These are phyloP conservation scores for Euphonia xanthogaster DNA, from an alignment of 2,797 vertebrate species.

Conservation along the genomic window DNA sequence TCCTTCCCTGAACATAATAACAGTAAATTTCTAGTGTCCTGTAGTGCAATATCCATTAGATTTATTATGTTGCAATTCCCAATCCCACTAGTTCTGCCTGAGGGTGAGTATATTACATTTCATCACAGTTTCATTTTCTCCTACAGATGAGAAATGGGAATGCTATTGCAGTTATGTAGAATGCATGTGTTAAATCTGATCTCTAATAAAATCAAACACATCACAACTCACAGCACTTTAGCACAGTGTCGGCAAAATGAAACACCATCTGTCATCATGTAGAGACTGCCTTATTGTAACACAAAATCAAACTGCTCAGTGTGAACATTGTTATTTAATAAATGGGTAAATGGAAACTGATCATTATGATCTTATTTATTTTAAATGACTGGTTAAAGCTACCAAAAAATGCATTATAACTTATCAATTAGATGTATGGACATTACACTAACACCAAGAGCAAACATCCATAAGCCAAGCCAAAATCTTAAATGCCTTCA, in stretches of 20 bases:
- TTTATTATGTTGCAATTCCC: conserved; percentile 98
- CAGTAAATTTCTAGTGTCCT: conserved; percentile 86
- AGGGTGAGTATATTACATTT: conserved; percentile 99
- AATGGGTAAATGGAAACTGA: conserved; percentile 81
- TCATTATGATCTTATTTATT: conserved; percentile 84
- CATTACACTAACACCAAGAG: conserved; percentile 36
- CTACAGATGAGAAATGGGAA: conserved; percentile 97
- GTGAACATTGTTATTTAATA: conserved; percentile 81
- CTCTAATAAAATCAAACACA: conserved; percentile 99
- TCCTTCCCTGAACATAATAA: conserved; percentile 84
- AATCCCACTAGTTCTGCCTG: conserved; percentile 95
- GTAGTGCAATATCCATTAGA: conserved; percentile 99
- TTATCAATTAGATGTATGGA: conserved; percentile 76
- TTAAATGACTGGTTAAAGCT: conserved; percentile 79
- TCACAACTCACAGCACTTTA: conserved; percentile 93
- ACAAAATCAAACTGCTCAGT: conserved; percentile 83
- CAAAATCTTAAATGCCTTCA: conserved; percentile 57
- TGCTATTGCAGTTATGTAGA: conserved; percentile 94
- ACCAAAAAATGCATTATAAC: conserved; percentile 71
- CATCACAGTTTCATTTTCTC: conserved; percentile 99
- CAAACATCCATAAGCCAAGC: conserved; percentile 54
- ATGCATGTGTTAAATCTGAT: conserved; percentile 98
- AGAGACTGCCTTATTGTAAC: conserved; percentile 90
- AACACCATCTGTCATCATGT: conserved; percentile 93
- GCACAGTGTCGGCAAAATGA: conserved; percentile 89